Evolutionary conservation across 2,888 invertebrate genomes (phyloP).

Genomic region (Lapara coniferarum): DNA sequence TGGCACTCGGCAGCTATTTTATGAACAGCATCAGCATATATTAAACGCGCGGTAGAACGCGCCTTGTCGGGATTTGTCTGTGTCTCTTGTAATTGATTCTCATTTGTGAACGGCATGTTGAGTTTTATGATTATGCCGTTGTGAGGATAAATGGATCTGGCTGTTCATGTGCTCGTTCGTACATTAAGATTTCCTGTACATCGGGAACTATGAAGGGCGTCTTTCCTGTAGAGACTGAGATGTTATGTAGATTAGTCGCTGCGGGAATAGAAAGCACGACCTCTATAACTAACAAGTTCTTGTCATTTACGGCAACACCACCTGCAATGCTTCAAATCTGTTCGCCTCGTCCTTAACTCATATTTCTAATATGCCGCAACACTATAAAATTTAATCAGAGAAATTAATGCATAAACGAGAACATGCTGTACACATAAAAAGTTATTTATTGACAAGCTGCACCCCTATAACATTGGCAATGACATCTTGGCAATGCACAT

Average conservation of each 20-base stretch:
- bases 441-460: too few species aligned
- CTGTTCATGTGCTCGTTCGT: neutral
- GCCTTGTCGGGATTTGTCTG: slow-evolving; percentile 7
- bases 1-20: slow-evolving; percentile 32
- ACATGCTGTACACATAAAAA: too few species aligned
- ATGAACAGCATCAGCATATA: slow-evolving; percentile 25
- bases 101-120: neutral
- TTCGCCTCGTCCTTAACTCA: too few species aligned
- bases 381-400: too few species aligned
- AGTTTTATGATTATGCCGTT: too few species aligned
- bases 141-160: too few species aligned
- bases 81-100: slow-evolving; percentile 1
- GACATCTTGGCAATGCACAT: neutral
- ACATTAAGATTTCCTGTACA: neutral
- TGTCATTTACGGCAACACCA: too few species aligned
- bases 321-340: too few species aligned
- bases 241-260: neutral
- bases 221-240: neutral
- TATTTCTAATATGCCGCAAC: too few species aligned
- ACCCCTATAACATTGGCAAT: too few species aligned
- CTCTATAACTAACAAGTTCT: too few species aligned
- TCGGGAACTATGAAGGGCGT: neutral
- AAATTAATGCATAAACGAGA: too few species aligned
- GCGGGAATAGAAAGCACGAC: neutral
- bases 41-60: slow-evolving; percentile 12